Evolutionary conservation across 1,140 invertebrate genomes (phyloP), one percentile per base, ranked within the genome.

Genomic region (Cydia pomonella): DNA sequence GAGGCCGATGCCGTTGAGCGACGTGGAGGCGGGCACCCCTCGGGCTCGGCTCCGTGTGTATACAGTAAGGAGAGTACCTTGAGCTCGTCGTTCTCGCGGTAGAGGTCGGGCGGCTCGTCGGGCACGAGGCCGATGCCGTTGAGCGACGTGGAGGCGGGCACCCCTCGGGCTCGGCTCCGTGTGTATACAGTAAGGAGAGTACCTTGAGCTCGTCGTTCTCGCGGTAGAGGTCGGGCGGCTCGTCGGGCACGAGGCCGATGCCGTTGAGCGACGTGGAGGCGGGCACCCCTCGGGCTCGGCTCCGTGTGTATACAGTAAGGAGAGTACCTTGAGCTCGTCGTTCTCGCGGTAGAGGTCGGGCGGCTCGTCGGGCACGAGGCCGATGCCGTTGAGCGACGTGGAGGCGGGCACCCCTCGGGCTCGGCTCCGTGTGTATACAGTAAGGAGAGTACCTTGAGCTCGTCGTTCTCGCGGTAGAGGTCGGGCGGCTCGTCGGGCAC

Each of bases 141-240:
- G 3, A 97, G 84, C 2, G 96, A 96, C 87, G 97, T 96, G 12
- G 96, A 96, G 10, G 96, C 23, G 12, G 63, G 63, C 63, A 64
- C 63, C 27, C 63, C 63, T 27, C 63, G 63, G 0, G 63, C 95
- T 78, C 95, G 92, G n/a, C n/a, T n/a, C n/a, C n/a, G n/a, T n/a
- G n/a, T n/a, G n/a, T n/a, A n/a, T n/a, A n/a, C n/a, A n/a, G n/a
- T n/a, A n/a, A n/a, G n/a, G n/a, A 62, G 7, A 0, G 59, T 50
- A 96, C 96, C 93, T 97, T 97, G 0, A 97, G 92, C 87, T 97
- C 96, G 84, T 97, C 96, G 84, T 97, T 97, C 88, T 97, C 97
- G 87, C 97, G 96, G 81, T 95, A 96, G n/a, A 97, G 90, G 91
- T 97, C 96, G 1, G 95, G 94, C 3, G 96, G 95, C 83, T 97